Evolutionary conservation across 2,113 vertebrate species (phyloP), one percentile per base, ranked within the genome.

Genomic region (Cebus imitator): DNA sequence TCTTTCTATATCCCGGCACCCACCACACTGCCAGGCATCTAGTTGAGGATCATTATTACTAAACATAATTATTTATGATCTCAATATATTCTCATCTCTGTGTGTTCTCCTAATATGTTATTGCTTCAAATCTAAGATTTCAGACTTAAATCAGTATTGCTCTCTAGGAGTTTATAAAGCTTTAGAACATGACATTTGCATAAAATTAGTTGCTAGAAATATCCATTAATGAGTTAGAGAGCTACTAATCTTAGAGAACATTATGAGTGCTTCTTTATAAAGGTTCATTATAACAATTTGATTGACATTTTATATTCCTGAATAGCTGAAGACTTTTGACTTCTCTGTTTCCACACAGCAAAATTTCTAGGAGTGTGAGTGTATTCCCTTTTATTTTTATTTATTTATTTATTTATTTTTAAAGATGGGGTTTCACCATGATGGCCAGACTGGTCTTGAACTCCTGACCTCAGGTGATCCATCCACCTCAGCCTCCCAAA

Each of bases 271-370:
- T 4, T 78, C 16, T 58, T 85, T 94, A 84, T 35, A 17, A 81
- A 84, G 91, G 40, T 91, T 79, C 18, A 83, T 78, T 84, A 14
- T 72, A 57, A 58, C n/a, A 68, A n/a, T 66, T 73, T 81, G 68
- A 27, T 90, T 78, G n/a, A 72, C 17, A 91, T 80, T 93, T 96
- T 73, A 21, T 43, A 40, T 85, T 95, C 94, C 81, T 73, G 64
- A 87, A 75, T 23, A 83, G 12, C 16, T 48, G 14, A 91, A 84
- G 72, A 86, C 45, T 95, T 76, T 87, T 91, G 3, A 52, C 66
- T 78, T 50, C 50, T 90, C 27, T 52, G 6, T 48, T 73, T 75
- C 45, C 75, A 48, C 55, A 88, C 18, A 68, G 40, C 75, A 90
- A 58, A 93, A 75, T 66, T 50, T 72, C 30, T n/a, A 32, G 2